phyloP scores from a whole-genome alignment of 1,140 invertebrate species.

The Psilanteris sp. region DNA sequence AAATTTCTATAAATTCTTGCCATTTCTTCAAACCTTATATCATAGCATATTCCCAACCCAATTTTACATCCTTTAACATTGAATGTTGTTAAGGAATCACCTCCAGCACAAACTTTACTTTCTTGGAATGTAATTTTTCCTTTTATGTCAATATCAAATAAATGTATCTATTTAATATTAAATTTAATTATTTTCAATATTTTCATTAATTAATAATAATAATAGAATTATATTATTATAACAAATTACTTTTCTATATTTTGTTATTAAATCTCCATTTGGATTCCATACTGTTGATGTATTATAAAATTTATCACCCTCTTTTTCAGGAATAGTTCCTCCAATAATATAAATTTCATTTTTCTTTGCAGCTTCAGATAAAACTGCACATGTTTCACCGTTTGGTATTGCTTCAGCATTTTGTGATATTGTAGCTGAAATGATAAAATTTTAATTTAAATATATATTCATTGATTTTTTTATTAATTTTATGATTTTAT shows the following conservation, averaged over 20 bases:
- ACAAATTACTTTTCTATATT: conserved; percentile 85
- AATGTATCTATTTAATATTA: conserved; percentile 87
- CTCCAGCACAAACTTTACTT: conserved; percentile 90
- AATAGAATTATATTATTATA: background rate
- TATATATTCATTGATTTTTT: too few species aligned
- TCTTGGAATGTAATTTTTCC: conserved; percentile 96
- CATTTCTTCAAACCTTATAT: conserved; percentile 94
- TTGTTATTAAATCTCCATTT: conserved; percentile 86
- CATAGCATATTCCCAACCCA: conserved; percentile 96
- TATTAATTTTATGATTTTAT: too few species aligned
- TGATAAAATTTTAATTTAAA: too few species aligned
- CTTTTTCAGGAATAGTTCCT: conserved; percentile 92
- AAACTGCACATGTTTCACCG: conserved; percentile 85
- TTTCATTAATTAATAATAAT: too few species aligned
- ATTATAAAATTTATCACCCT: conserved; percentile 88
- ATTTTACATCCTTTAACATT: conserved; percentile 88
- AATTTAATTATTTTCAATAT: background rate
- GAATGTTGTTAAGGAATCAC: conserved; percentile 88
- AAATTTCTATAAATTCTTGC: conserved; percentile 89
- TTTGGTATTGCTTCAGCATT: conserved; percentile 92
- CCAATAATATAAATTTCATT: conserved; percentile 91
- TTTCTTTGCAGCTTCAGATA: conserved; percentile 88
- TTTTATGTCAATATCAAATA: conserved; percentile 97
- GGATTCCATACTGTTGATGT: conserved; percentile 94
- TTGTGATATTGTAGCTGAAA: conserved; percentile 89